Conservation (phyloP, 2,797 vertebrate species). For the Centroberyx gerrardi region DNA sequence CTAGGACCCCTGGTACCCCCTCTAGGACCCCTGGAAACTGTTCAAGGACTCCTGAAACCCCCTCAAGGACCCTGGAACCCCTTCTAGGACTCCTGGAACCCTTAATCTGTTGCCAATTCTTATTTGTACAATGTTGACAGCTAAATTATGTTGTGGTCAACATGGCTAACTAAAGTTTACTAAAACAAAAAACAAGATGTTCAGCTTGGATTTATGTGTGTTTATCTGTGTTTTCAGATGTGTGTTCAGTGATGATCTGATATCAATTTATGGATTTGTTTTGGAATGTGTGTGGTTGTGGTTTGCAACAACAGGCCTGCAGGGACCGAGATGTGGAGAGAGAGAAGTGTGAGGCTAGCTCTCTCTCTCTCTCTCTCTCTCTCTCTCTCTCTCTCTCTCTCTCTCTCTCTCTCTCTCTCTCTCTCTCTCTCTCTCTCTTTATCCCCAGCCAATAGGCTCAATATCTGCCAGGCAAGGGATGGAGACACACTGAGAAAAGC, state of each 20-base stretch:
- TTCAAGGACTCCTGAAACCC: too few relatives aligned
- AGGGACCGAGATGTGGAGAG: slow-evolving; percentile 48
- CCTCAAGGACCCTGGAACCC: too few relatives aligned
- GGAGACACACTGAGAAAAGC: slow-evolving; percentile 22
- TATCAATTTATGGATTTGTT: slow-evolving; percentile 56
- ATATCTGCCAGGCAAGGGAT: slow-evolving; percentile 39
- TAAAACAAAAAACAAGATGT: not conserved
- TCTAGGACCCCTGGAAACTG: not conserved
- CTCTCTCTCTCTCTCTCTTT: not conserved
- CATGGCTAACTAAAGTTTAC: slow-evolving; percentile 40
- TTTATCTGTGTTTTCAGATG: slow-evolving; percentile 2
- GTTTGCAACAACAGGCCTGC: slow-evolving; percentile 48
- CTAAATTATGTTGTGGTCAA: not conserved
- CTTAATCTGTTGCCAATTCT: not conserved
- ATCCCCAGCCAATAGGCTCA: slow-evolving; percentile 46
- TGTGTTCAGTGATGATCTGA: slow-evolving; percentile 42
- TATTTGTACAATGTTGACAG: not conserved
- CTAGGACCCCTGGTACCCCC: too few relatives aligned
- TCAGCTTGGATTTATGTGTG: too few relatives aligned
- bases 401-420: not conserved
- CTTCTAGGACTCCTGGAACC: not conserved
- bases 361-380: not conserved
- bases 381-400: not conserved
- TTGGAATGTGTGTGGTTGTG: slow-evolving; percentile 33
- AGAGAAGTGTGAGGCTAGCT: not conserved